Evolutionary conservation across 1,140 invertebrate species (phyloP).

Genomic region (Nasonia vitripennis): DNA sequence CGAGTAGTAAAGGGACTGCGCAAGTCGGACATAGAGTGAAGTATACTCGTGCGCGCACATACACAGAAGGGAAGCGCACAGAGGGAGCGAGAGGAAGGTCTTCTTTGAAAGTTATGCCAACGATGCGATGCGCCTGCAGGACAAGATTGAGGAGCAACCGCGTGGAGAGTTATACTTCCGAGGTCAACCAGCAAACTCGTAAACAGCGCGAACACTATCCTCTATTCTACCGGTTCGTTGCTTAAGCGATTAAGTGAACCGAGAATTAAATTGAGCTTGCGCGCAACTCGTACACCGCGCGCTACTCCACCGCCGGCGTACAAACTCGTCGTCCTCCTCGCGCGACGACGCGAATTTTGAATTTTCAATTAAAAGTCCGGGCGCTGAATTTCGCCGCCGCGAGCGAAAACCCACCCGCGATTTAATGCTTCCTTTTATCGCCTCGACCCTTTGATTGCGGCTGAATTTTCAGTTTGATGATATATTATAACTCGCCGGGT

Average conservation of each 20-base stretch:
- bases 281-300: neutral
- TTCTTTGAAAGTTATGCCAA: conserved; percentile 62
- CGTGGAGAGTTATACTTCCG: conserved; percentile 69
- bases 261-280: conserved; percentile 42
- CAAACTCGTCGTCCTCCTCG: neutral
- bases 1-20: conserved; percentile 46
- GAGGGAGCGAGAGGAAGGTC: neutral
- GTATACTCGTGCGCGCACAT: conserved; percentile 38
- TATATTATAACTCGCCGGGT: neutral
- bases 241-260: conserved; percentile 40
- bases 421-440: conserved; percentile 12
- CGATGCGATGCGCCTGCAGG: conserved; percentile 65
- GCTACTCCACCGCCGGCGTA: neutral
- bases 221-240: conserved; percentile 28
- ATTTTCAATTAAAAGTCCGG: neutral
- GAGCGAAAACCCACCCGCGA: neutral
- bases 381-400: neutral
- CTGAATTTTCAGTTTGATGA: conserved; percentile 13
- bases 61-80: neutral
- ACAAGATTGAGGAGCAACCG: conserved; percentile 70
- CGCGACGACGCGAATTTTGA: neutral
- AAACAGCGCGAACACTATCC: conserved; percentile 53
- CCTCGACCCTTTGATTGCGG: conserved; percentile 16
- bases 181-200: conserved; percentile 67
- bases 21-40: conserved; percentile 52